Evolutionary conservation across 2,113 vertebrate species (phyloP).

Genomic region (Sebastes schlegelii): DNA sequence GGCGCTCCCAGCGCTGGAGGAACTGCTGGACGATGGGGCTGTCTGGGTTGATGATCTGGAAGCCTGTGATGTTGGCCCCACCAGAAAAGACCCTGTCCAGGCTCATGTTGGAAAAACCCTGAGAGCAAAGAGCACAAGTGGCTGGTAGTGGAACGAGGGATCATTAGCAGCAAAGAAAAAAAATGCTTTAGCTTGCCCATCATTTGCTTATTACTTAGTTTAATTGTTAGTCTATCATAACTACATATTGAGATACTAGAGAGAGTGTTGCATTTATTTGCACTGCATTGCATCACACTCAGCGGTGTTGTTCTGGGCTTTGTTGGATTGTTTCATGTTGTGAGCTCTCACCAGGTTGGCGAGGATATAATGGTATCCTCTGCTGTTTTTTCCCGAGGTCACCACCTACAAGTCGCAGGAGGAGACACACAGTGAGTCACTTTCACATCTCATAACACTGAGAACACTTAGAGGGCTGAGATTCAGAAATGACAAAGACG

Average conservation of each 20-base stretch:
- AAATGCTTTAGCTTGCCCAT: not conserved
- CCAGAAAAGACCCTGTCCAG: constrained; percentile 94
- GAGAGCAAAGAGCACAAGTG: constrained; percentile 70
- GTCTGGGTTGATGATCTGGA: constrained; percentile 97
- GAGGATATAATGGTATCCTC: constrained; percentile 98
- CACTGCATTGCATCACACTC: constrained; percentile 47
- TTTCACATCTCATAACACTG: constrained; percentile 25
- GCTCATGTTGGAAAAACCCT: constrained; percentile 96
- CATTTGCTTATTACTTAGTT: not conserved
- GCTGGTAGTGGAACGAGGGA: constrained; percentile 4
- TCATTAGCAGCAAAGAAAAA: constrained; percentile 29
- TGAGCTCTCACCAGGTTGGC: constrained; percentile 94
- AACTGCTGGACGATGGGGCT: constrained; percentile 98
- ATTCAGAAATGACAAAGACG: constrained; percentile 54
- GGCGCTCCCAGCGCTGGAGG: constrained; percentile 96
- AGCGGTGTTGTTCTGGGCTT: constrained; percentile 4
- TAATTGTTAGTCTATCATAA: constrained; percentile 5
- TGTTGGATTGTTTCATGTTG: constrained; percentile 44
- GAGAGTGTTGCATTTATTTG: constrained; percentile 36
- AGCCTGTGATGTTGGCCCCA: constrained; percentile 96
- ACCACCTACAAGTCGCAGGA: constrained; percentile 89
- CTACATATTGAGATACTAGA: not conserved
- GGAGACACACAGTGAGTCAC: constrained; percentile 66
- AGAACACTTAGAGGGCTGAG: constrained; percentile 43
- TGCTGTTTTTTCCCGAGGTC: constrained; percentile 93